Evolutionary conservation across 2,113 vertebrate species (phyloP), one percentile per base, ranked within the genome.

Genomic region (Ramphastos sulfuratus): DNA sequence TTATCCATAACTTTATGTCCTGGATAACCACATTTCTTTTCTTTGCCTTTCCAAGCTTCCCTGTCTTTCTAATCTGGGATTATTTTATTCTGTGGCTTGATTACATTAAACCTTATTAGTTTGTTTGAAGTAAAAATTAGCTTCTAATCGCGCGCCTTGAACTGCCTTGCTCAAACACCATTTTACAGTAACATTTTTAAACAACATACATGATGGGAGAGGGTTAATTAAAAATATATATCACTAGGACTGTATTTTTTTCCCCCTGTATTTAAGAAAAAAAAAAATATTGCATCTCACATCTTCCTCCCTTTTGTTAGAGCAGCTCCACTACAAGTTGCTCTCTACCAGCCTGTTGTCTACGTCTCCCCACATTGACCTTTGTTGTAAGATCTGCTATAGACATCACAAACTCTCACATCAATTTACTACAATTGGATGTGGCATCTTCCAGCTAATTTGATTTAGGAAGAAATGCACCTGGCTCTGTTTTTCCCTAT

Each of bases 391-490:
- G 98, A 99, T 98, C 98, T 97, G 98, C 98, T 97, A 98, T 98
- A 99, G 98, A 99, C 99, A 99, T 99, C 99, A 99, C 99, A 99
- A 98, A 99, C 99, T 99, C 99, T 99, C 99, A 99, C 99, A 99
- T 99, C 99, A 99, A 99, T 99, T 99, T 99, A 98, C 98, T 97
- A 97, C 98, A 99, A 99, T 99, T 99, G 99, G 99, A 99, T 99
- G 99, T 99, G 99, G 99, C 99, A 99, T 99, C 99, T 99, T 98
- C 98, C 97, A 97, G 98, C 98, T 99, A 99, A 99, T 99, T 99
- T 98, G 97, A 99, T 99, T 99, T 99, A 98, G 97, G 98, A 98
- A 99, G 98, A 99, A 99, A 98, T 99, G 99, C 99, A 99, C 99
- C 99, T 99, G 99, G 99, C 98, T 99, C 99, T 99, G 98, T 98